These are phyloP conservation scores for Nymphalis c-album DNA, from an alignment of 2,888 invertebrate genomes.

Conservation along the genomic window DNA sequence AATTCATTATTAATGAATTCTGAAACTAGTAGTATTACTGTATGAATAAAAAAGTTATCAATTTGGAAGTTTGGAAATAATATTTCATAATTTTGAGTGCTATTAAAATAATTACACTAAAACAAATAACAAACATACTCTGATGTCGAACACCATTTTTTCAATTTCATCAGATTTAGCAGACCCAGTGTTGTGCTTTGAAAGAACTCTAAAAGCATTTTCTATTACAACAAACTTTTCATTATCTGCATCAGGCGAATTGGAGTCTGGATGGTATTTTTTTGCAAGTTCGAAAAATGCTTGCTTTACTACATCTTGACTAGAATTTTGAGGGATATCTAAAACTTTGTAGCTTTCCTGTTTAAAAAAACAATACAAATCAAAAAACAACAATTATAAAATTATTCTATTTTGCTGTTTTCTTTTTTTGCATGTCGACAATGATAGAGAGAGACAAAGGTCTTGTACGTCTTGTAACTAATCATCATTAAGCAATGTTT, in stretches of 20 bases:
- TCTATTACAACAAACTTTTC: slow-evolving; percentile 89
- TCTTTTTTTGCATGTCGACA: too few species aligned
- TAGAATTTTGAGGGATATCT: slow-evolving; percentile 84
- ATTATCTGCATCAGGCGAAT: slow-evolving; percentile 85
- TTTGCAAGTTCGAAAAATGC: slow-evolving; percentile 90
- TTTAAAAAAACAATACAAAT: slow-evolving; percentile 2
- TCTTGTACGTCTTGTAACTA: too few species aligned
- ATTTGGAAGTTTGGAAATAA: too few species aligned
- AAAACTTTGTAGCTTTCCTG: slow-evolving; percentile 87
- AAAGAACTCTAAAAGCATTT: slow-evolving; percentile 86
- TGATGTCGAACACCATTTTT: slow-evolving; percentile 83
- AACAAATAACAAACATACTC: slow-evolving; percentile 59
- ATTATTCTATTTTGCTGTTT: too few species aligned
- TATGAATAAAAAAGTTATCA: too few species aligned
- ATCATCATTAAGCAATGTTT: too few species aligned
- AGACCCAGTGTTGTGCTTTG: slow-evolving; percentile 82
- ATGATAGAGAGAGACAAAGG: too few species aligned
- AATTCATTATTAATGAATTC: too few species aligned
- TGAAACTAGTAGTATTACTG: too few species aligned
- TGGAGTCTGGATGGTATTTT: slow-evolving; percentile 92
- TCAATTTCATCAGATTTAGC: slow-evolving; percentile 78
- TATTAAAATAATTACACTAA: background rate
- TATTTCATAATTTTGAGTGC: background rate
- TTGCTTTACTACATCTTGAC: slow-evolving; percentile 86
- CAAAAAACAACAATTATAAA: too few species aligned